Conservation (phyloP, 2,797 vertebrate species). For the Falco novaeseelandiae region DNA sequence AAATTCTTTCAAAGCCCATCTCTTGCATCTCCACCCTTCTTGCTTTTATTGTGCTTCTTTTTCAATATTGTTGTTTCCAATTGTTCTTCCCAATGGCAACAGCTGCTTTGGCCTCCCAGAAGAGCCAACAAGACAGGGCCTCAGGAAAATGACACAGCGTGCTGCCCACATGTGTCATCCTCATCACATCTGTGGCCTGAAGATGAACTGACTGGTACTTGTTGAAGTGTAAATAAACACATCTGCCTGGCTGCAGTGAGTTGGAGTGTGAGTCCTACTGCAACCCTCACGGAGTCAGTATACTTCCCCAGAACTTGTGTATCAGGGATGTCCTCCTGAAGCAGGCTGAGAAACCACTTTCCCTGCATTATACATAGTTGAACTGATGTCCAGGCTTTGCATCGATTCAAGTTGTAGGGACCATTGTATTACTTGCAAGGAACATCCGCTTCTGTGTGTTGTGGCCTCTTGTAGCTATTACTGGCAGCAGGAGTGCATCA, state of each 20-base stretch:
- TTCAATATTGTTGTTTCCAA: neutral
- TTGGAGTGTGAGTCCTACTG: neutral
- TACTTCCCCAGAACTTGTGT: neutral
- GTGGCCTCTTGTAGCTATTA: neutral
- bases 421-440: neutral
- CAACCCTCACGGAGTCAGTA: fast-evolving
- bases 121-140: neutral
- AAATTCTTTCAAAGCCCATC: neutral
- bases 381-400: neutral
- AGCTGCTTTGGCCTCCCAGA: neutral
- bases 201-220: neutral
- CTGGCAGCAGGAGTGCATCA: neutral
- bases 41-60: neutral
- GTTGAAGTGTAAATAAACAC: neutral
- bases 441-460: fast-evolving
- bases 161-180: neutral
- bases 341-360: neutral
- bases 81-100: neutral
- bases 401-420: neutral
- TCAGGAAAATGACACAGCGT: neutral
- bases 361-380: neutral
- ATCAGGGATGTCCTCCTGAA: neutral
- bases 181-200: neutral
- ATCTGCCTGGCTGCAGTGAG: neutral
- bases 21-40: neutral